Conservation (phyloP, 1,140 invertebrate species). For the Vollenhovia emeryi region DNA sequence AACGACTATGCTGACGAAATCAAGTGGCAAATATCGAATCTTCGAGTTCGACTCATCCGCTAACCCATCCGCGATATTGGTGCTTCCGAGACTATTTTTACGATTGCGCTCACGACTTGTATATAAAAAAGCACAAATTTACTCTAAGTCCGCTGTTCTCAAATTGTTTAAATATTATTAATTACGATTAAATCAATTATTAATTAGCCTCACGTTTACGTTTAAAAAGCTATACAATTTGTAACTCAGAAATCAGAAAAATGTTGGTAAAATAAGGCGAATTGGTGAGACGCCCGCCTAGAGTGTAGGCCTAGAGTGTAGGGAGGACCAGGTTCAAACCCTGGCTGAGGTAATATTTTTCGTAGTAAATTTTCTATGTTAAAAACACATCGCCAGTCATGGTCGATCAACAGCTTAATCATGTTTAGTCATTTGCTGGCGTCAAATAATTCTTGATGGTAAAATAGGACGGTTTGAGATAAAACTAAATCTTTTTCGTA, state of each 20-base stretch:
- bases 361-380: no score
- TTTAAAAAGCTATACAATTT: not conserved
- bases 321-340: no score
- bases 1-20: slow-evolving; percentile 24
- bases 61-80: slow-evolving; percentile 30
- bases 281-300: no score
- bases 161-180: not conserved
- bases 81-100: slow-evolving; percentile 11
- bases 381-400: no score
- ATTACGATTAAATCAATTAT: not conserved
- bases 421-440: no score
- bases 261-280: not conserved
- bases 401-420: no score
- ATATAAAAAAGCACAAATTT: slow-evolving; percentile 1
- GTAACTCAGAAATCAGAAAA: not conserved
- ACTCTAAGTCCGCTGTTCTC: not conserved
- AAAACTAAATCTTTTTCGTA: not conserved
- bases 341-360: no score
- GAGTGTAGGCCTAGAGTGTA: no score
- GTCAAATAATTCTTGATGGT: no score
- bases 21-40: slow-evolving; percentile 44
- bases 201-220: not conserved
- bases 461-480: not conserved
- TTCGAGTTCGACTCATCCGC: not conserved
- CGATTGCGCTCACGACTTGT: not conserved